A percentile compares a stretch with the other conserved stretches of the same genome.
phyloP scores from a whole-genome alignment of 1,140 invertebrate species.

The Adelges cooleyi region DNA sequence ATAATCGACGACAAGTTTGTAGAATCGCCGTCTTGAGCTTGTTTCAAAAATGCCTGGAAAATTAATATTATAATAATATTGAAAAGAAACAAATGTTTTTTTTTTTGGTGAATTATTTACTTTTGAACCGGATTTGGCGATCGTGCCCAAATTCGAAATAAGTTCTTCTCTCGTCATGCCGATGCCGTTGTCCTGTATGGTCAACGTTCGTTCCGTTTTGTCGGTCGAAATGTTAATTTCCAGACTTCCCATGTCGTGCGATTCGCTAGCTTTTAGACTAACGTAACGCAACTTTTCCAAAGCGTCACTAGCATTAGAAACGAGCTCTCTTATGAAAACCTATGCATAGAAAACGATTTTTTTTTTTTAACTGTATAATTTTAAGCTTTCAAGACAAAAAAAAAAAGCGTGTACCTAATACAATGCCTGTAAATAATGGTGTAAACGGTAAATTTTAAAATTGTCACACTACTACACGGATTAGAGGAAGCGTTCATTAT shows the following conservation, averaged over 20 bases:
- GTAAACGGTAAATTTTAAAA: too few species aligned
- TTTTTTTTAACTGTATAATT: too few species aligned
- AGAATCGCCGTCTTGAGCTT: slow-evolving; percentile 52
- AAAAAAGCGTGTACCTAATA: too few species aligned
- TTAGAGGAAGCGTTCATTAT: too few species aligned
- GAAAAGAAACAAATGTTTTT: too few species aligned
- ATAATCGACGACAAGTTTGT: slow-evolving; percentile 68
- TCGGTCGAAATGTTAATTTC: slow-evolving; percentile 86
- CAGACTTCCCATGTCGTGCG: slow-evolving; percentile 44
- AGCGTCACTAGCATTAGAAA: slow-evolving; percentile 95
- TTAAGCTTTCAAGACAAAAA: too few species aligned
- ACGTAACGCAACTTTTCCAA: slow-evolving; percentile 80
- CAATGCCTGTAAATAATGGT: too few species aligned
- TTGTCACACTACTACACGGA: too few species aligned
- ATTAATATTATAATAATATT: neutral
- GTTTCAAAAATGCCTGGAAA: slow-evolving; percentile 63
- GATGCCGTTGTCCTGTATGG: slow-evolving; percentile 84
- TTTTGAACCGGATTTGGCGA: slow-evolving; percentile 90
- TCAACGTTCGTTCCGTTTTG: slow-evolving; percentile 71
- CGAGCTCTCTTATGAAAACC: slow-evolving; percentile 90
- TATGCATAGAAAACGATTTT: slow-evolving; percentile 38
- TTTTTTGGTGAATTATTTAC: slow-evolving; percentile 47
- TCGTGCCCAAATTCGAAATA: slow-evolving; percentile 82
- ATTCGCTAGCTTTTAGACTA: slow-evolving; percentile 47
- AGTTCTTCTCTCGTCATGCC: slow-evolving; percentile 91